Evolutionary conservation across 2,797 vertebrate genomes (phyloP).

Genomic region (Hydrocynus forskahlii): DNA sequence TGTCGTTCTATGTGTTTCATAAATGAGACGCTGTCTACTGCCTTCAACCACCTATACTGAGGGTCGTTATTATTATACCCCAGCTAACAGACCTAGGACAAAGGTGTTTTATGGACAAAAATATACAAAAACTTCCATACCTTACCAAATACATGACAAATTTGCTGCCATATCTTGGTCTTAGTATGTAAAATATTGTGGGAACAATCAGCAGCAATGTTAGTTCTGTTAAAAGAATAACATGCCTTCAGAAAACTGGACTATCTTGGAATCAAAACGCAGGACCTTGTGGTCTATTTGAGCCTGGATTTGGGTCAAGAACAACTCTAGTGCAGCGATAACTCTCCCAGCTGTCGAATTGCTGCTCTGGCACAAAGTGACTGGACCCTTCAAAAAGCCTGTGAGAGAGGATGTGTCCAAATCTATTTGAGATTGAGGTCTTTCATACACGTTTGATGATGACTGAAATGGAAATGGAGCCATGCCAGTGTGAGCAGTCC

Average conservation of each 20-base stretch:
- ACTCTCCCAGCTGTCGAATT: constrained; percentile 67
- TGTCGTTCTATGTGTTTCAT: neutral
- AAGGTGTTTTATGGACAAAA: neutral
- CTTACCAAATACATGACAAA: neutral
- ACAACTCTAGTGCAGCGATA: constrained; percentile 61
- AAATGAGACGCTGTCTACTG: neutral
- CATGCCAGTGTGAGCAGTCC: constrained; percentile 50
- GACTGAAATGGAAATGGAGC: constrained; percentile 57
- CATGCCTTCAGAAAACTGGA: constrained; percentile 55
- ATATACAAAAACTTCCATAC: constrained; percentile 9
- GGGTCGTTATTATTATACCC: neutral
- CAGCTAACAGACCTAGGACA: neutral
- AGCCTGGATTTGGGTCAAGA: constrained; percentile 69
- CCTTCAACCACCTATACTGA: neutral
- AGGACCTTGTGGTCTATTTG: constrained; percentile 64
- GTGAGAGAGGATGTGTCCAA: constrained; percentile 58
- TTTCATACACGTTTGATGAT: constrained; percentile 57
- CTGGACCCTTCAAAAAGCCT: constrained; percentile 58
- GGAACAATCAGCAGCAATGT: constrained; percentile 53
- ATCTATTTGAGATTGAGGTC: constrained; percentile 62
- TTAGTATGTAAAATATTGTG: constrained; percentile 40
- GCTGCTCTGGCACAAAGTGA: constrained; percentile 58
- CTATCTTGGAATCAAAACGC: constrained; percentile 65
- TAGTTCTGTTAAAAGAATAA: constrained; percentile 57
- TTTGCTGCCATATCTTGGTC: neutral